Evolutionary conservation across 2,888 invertebrate species (phyloP).

Genomic region (Spilosoma lubricipeda): DNA sequence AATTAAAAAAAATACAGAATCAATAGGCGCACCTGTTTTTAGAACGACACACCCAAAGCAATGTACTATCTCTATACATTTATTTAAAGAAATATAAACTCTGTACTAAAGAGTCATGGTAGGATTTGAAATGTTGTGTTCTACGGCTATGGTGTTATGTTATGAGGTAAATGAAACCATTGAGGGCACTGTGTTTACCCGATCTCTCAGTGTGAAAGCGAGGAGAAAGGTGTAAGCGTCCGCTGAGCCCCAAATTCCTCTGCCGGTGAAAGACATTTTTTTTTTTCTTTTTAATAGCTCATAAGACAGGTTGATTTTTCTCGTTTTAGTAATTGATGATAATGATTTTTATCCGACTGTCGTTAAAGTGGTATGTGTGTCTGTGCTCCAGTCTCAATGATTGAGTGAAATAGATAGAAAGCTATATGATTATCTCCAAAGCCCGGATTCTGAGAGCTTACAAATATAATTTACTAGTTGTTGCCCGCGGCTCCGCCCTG

Average conservation of each 20-base stretch:
- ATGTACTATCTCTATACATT: constrained; percentile 11
- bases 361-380: constrained; percentile 11
- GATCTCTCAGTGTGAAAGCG: constrained; percentile 74
- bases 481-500: no score
- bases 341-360: constrained; percentile 28
- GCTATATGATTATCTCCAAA: not conserved
- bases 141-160: constrained; percentile 43
- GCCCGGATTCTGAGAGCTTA: no score
- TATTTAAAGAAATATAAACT: constrained; percentile 22
- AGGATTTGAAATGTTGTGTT: constrained; percentile 22
- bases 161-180: constrained; percentile 45
- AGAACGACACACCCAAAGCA: constrained; percentile 25
- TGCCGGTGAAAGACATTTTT: constrained; percentile 67
- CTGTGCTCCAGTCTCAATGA: not conserved
- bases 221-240: constrained; percentile 75
- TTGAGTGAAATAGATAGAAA: not conserved
- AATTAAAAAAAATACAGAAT: constrained; percentile 66
- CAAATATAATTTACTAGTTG: no score
- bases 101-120: constrained; percentile 10
- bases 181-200: constrained; percentile 72
- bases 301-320: constrained; percentile 40
- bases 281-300: constrained; percentile 56
- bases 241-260: constrained; percentile 75
- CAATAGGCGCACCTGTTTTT: constrained; percentile 64
- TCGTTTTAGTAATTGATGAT: constrained; percentile 27